These are phyloP conservation scores for Caenorhabditis sp. DNA, from an alignment of 2,888 invertebrate species.

Conservation along the genomic window DNA sequence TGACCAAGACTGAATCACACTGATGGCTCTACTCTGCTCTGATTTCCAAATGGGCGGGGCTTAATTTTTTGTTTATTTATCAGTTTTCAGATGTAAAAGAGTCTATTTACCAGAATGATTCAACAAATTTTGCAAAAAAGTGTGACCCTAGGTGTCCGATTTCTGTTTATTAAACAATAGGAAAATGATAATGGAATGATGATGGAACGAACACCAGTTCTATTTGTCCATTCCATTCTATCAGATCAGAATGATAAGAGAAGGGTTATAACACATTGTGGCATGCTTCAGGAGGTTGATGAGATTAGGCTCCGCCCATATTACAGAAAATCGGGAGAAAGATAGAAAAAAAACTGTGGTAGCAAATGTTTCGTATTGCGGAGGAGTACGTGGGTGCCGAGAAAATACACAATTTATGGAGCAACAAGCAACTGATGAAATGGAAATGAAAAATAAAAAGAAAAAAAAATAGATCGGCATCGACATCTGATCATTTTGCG, in stretches of 20 bases:
- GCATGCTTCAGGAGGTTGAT: not conserved
- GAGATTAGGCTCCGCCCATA: constrained; percentile 30
- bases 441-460: not conserved
- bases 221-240: too few relatives aligned
- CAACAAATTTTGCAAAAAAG: constrained; percentile 7
- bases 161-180: constrained; percentile 33
- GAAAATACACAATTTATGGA: not conserved
- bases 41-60: constrained; percentile 30
- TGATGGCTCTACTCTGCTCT: constrained; percentile 4
- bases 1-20: too few relatives aligned
- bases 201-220: too few relatives aligned
- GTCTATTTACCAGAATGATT: too few relatives aligned
- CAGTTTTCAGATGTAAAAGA: too few relatives aligned
- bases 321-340: constrained; percentile 6
- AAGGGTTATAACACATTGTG: constrained; percentile 45
- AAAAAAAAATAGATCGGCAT: not conserved
- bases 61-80: too few relatives aligned
- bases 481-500: too few relatives aligned
- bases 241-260: constrained; percentile 47
- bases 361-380: not conserved
- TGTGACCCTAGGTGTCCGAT: constrained; percentile 25
- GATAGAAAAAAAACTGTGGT: constrained; percentile 22
- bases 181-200: too few relatives aligned
- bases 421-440: constrained; percentile 12
- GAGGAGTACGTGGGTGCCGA: constrained; percentile 48